Percentiles rank a stretch among this genome's conserved stretches.
Evolutionary conservation across 2,113 vertebrate species (phyloP).

Genomic region (Gambusia affinis): DNA sequence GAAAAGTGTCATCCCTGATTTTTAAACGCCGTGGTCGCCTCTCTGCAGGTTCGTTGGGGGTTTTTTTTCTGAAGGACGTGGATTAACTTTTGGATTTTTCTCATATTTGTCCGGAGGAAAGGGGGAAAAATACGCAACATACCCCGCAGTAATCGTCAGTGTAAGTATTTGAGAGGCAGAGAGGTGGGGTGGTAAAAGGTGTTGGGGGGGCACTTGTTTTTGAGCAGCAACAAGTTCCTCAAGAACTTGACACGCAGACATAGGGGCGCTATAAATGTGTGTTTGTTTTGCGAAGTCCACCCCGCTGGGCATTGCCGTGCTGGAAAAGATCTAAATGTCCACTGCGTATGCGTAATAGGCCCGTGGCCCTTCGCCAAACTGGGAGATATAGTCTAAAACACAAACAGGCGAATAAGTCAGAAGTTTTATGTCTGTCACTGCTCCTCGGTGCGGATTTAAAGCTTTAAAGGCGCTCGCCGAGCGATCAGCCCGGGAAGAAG

Average conservation of each 20-base stretch:
- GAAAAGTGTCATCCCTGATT: conserved; percentile 46
- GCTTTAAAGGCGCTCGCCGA: conserved; percentile 51
- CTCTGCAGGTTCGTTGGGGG: conserved; percentile 10
- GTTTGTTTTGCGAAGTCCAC: conserved; percentile 72
- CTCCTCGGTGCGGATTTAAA: conserved; percentile 53
- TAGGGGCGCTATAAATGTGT: conserved; percentile 62
- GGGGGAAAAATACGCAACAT: conserved; percentile 48
- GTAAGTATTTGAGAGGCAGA: conserved; percentile 71
- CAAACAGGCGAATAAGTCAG: conserved; percentile 55
- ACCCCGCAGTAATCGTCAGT: conserved; percentile 59
- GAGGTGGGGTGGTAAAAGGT: not conserved
- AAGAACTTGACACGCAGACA: conserved; percentile 78
- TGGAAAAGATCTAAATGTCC: conserved; percentile 39
- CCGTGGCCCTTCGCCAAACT: conserved; percentile 59
- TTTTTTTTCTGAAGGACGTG: conserved; percentile 54
- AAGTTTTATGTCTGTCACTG: conserved; percentile 55
- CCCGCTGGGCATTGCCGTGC: conserved; percentile 68
- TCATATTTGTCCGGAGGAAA: conserved; percentile 14
- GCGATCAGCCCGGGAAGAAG: conserved; percentile 58
- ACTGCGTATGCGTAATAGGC: conserved; percentile 58
- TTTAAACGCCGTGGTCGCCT: conserved; percentile 33
- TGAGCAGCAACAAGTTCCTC: conserved; percentile 90
- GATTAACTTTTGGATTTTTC: conserved; percentile 65
- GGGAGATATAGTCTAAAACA: conserved; percentile 42
- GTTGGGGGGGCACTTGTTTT: conserved; percentile 31